These are phyloP conservation scores for Protaetia brevitarsis DNA, from an alignment of 1,140 invertebrate species.

Conservation along the genomic window DNA sequence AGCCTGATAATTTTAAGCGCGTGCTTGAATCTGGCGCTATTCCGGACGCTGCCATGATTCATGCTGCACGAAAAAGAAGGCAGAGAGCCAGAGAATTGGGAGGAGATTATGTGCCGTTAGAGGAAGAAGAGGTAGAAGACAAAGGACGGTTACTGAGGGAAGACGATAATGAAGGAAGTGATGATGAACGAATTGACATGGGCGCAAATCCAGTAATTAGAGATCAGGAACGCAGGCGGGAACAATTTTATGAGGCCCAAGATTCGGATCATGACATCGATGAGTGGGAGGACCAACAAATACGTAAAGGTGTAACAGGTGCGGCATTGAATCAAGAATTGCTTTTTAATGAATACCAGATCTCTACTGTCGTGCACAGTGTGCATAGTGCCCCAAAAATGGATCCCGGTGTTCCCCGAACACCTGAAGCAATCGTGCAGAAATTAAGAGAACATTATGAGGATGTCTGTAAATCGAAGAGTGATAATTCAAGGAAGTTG, in stretches of 20 bases:
- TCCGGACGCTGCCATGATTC: constrained; percentile 94
- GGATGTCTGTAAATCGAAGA: constrained; percentile 33
- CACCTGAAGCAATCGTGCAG: constrained; percentile 59
- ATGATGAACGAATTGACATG: constrained; percentile 74
- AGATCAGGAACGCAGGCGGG: constrained; percentile 73
- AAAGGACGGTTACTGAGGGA: constrained; percentile 71
- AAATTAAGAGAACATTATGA: constrained; percentile 58
- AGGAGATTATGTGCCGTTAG: constrained; percentile 77
- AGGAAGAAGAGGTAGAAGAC: constrained; percentile 58
- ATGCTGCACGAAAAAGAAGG: constrained; percentile 87
- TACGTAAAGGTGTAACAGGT: constrained; percentile 88
- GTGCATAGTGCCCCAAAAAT: constrained; percentile 29
- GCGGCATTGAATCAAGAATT: constrained; percentile 57
- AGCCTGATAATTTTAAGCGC: constrained; percentile 66
- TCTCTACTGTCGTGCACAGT: not conserved
- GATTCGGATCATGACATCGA: constrained; percentile 77
- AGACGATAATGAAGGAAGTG: constrained; percentile 79
- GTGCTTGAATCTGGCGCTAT: constrained; percentile 83
- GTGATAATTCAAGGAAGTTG: constrained; percentile 49
- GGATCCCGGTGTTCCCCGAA: constrained; percentile 50
- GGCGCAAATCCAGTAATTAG: constrained; percentile 67
- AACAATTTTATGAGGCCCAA: constrained; percentile 77
- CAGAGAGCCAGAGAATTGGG: constrained; percentile 82
- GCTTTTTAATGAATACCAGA: constrained; percentile 35
- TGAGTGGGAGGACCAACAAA: constrained; percentile 90